Evolutionary conservation across 2,113 vertebrate genomes (phyloP), one percentile per base, ranked within the genome.

Genomic region (Hippocampus mohnikei): DNA sequence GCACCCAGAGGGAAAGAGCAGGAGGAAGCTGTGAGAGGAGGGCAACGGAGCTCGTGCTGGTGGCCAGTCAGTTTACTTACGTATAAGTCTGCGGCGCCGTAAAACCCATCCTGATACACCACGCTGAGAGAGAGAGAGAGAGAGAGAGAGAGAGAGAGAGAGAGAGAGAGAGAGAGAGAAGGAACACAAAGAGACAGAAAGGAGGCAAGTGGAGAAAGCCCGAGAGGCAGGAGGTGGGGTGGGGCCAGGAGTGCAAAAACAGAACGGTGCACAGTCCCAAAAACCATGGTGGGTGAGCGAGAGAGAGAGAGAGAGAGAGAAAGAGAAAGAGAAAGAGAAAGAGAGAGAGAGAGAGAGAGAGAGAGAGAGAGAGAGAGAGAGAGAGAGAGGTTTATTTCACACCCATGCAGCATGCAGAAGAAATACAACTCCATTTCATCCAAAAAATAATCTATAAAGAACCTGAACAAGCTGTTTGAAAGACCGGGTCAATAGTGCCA

Each of bases 81-180:
- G 81, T 93, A 93, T 27, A 93, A 76, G 78, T 93, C 91, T 61
- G 92, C 91, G 12, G 92, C 91, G 82, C 91, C 90, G 87, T 93
- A 93, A 91, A 93, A 93, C 86, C 91, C 92, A 89, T 93, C 92
- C 83, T 93, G 92, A 91, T 93, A 93, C 87, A 93, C 90, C 88
- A 93, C 91, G 74, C 92, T 93, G 86, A 89, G 58, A 60, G 27
- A 55, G 65, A 66, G 88, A 85, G 75, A 75, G 70, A 44, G 42
- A 44, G 12, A 44, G 42, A 44, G 11, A 44, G 7, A 44, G 42
- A 44, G 42, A 13, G 42, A 44, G 12, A 13, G 79, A 13, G 13
- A 44, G 74, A 52, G 2, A 52, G 23, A 64, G 66, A 25, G 12
- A 58, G 15, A 59, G 42, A 44, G 79, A 37, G 33, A 2, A 25